A percentile compares a stretch with the other conserved stretches of the same genome.
These are phyloP conservation scores for Ichneumoninae sp. DNA, from an alignment of 2,888 invertebrate species.

Conservation along the genomic window DNA sequence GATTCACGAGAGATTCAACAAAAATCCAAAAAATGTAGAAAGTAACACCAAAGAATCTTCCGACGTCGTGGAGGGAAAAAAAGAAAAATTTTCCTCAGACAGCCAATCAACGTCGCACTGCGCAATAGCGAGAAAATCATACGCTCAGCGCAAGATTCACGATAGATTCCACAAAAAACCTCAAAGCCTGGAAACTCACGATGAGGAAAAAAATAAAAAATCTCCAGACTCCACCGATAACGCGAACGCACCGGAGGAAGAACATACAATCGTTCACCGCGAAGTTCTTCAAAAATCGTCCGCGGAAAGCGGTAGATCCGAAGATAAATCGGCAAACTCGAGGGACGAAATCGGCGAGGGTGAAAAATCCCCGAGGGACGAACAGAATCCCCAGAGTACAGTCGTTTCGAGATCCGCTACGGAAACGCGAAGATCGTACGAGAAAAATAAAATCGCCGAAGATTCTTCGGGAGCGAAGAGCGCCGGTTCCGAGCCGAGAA, in stretches of 20 bases:
- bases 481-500: background rate
- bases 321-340: background rate
- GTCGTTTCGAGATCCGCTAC: too few species aligned
- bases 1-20: background rate
- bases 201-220: background rate
- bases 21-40: background rate
- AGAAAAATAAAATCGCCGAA: background rate
- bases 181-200: background rate
- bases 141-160: background rate
- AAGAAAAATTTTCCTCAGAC: background rate
- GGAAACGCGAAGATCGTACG: too few species aligned
- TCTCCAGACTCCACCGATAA: background rate
- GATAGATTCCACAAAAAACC: background rate
- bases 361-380: too few species aligned
- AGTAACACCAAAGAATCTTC: background rate
- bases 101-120: background rate
- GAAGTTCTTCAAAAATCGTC: background rate
- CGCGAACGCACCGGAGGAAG: background rate
- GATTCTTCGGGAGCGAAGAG: background rate
- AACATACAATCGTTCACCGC: background rate
- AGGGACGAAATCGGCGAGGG: too few species aligned
- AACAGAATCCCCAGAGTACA: too few species aligned
- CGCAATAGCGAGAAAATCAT: background rate
- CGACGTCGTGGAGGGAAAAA: too few species aligned
- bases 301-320: background rate